Conservation (phyloP, 2,888 invertebrate species). For the Agapostemon virescens region DNA sequence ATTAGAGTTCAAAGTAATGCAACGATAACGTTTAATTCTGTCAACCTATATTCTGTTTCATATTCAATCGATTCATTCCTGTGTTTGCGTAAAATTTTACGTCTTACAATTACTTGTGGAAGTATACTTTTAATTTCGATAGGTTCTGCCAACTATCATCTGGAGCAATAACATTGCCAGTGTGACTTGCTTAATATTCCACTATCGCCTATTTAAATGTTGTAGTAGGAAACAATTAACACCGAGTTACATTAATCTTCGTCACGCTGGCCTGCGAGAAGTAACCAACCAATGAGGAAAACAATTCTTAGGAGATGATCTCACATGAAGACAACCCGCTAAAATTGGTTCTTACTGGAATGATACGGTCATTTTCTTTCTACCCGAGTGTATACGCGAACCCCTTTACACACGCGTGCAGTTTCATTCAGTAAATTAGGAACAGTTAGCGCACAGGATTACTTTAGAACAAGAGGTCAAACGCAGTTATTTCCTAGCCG, state of each 20-base stretch:
- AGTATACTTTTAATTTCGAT: neutral
- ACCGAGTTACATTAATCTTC: neutral
- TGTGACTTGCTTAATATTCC: neutral
- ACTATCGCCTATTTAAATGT: neutral
- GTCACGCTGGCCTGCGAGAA: slow-evolving; percentile 10
- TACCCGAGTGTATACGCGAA: neutral
- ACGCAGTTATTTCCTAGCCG: neutral
- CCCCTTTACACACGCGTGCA: neutral
- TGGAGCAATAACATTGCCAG: neutral
- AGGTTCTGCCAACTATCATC: neutral
- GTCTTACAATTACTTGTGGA: neutral
- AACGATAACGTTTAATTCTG: no score
- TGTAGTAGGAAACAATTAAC: neutral
- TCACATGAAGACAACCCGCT: neutral
- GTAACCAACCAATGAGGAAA: slow-evolving; percentile 17
- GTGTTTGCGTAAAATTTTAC: no score
- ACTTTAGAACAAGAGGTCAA: neutral
- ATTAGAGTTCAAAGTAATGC: no score
- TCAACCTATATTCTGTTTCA: no score
- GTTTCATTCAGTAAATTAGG: neutral
- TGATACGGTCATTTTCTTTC: slow-evolving; percentile 34
- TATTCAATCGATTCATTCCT: no score
- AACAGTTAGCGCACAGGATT: neutral
- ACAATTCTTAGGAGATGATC: slow-evolving; percentile 13
- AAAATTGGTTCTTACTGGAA: slow-evolving; percentile 48